Evolutionary conservation across 2,888 invertebrate species (phyloP), one percentile per base, ranked within the genome.

Genomic region (Syrista parreyssii): DNA sequence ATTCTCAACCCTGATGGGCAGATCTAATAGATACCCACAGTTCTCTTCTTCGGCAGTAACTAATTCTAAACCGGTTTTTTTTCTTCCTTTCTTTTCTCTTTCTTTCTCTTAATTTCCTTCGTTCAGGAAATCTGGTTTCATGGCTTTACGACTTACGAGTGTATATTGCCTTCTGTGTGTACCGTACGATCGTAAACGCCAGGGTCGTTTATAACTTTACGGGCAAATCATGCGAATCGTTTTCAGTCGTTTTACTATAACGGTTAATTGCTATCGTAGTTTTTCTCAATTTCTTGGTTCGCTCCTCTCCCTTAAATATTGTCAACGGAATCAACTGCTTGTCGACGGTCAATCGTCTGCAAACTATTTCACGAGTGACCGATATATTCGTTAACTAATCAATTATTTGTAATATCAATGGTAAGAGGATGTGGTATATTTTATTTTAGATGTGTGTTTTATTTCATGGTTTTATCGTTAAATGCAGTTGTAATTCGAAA

Each of bases 41-140:
- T 75, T 68, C 68, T 30, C 34, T 68, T 68, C 31, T 68, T 34
- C 40, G 68, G n/a, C 75, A 68, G 40, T 75, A 68, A 68, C 75
- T 75, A 35, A 68, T 68, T 68, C 31, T n/a, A 23, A 75, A 75
- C 75, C 68, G 75, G 75, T 68, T 68, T 75, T 75, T 68, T 40
- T 40, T 35, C 9, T 23, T 55, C 23, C 23, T 23, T 9, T 55
- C 23, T 15, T 23, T 55, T 40, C 1, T 55, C 23, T 40, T 55
- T 55, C 55, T 55, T 55, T 55, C 55, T 55, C 55, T 71, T 71
- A 71, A 71, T 71, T 71, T 71, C 32, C 32, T 32, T 71, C 55
- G 23, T 55, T 55, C 71, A 31, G 32, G 32, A 71, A 71, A 71
- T 71, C 71, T 32, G 71, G 71, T 71, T 71, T 33, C 71, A 31